Evolutionary conservation across 1,140 invertebrate species (phyloP), one percentile per base, ranked within the genome.

Genomic region (Sarcophaga peregrina): DNA sequence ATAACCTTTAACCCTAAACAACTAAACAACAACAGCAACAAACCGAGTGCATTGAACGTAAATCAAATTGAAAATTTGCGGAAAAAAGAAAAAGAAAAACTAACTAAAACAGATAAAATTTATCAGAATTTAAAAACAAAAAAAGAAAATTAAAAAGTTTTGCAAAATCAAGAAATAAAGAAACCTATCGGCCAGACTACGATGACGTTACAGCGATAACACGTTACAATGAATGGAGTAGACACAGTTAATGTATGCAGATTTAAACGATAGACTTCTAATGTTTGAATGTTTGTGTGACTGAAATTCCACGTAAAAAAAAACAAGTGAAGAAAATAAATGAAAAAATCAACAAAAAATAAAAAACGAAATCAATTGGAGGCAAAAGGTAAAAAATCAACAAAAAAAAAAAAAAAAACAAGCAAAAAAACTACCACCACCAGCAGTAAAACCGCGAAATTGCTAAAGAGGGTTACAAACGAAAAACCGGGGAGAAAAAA

Each of bases 211-310:
- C 62, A 68, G 17, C 17, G 62, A 68, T 68, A 68, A n/a, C 4
- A 37, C 62, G 17, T 68, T 68, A 6, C n/a, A n/a, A n/a, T n/a
- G 62, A 37, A 37, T 37, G 25, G 25, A 68, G 62, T 68, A 20
- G 62, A 25, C 4, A 37, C 62, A 68, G 62, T 68, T 68, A 68
- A 68, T 25, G 20, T 68, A 68, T 68, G 62, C 62, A 25, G 62
- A 68, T 68, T 68, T 25, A 68, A 20, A 9, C 62, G 17, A 68
- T 68, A 68, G 17, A 58, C 15, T 13, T n/a, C 54, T 37, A 37
- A 37, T 37, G 25, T 37, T 37, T 37, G 25, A 37, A 37, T 37
- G 25, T 37, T 4, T n/a, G n/a, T n/a, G n/a, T 37, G 25, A 37
- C 25, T 37, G 1, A n/a, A 58, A 13, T 58, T 7, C 54, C 20